A percentile compares a stretch with the other conserved stretches of the same genome.
Evolutionary conservation across 2,113 vertebrate genomes (phyloP).

Genomic region (Pygoscelis adeliae): DNA sequence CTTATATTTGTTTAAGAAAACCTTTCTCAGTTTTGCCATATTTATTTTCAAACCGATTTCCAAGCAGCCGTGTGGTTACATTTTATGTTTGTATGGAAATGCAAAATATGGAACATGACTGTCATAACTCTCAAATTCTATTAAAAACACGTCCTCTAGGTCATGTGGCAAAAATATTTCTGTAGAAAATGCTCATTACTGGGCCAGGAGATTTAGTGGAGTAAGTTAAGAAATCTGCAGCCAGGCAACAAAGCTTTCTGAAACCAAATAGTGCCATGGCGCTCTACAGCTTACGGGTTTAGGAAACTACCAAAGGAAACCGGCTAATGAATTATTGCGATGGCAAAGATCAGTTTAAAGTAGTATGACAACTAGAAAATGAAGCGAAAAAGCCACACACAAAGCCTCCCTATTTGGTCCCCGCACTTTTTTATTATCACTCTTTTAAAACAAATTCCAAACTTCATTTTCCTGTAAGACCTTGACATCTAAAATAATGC

Average conservation of each 20-base stretch:
- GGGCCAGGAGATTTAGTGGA: slow-evolving; percentile 7
- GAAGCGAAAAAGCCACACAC: not conserved
- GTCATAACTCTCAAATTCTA: slow-evolving; percentile 6
- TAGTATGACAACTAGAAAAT: not conserved
- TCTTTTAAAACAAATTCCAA: slow-evolving; percentile 38
- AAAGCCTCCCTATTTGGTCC: not conserved
- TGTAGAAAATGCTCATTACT: slow-evolving; percentile 28
- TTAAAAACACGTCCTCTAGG: slow-evolving; percentile 27
- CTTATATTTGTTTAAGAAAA: slow-evolving; percentile 26
- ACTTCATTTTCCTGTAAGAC: slow-evolving; percentile 25
- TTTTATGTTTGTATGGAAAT: slow-evolving; percentile 56
- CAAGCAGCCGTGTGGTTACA: not conserved
- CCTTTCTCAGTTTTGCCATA: slow-evolving; percentile 6
- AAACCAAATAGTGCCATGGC: slow-evolving; percentile 3
- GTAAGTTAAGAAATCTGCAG: slow-evolving; percentile 41
- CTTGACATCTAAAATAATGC: slow-evolving; percentile 22
- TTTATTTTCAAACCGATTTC: not conserved
- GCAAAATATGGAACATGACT: slow-evolving; percentile 28
- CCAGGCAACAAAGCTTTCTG: slow-evolving; percentile 39
- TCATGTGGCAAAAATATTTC: slow-evolving; percentile 28
- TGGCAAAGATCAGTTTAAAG: not conserved
- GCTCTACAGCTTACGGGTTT: slow-evolving; percentile 1
- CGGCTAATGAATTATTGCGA: not conserved
- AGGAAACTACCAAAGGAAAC: slow-evolving; percentile 40
- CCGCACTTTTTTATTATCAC: not conserved